These are phyloP conservation scores for Felis chaus DNA, from an alignment of 2,113 vertebrate species.

Conservation along the genomic window DNA sequence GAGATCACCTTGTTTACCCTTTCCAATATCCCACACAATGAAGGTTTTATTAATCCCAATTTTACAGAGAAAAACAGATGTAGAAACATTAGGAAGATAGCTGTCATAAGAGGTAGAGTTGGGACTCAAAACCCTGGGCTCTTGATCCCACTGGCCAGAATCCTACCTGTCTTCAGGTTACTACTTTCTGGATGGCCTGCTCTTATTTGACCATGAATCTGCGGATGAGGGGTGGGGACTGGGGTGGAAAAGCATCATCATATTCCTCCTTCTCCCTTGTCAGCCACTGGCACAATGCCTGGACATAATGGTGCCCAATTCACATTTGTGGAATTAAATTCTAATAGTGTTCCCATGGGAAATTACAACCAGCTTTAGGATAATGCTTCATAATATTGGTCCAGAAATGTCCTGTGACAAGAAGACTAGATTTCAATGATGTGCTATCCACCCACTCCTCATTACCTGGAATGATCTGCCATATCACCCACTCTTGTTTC, in stretches of 20 bases:
- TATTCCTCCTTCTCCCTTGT: not conserved
- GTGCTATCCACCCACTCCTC: not conserved
- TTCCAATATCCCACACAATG: not conserved
- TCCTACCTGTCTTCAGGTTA: not conserved
- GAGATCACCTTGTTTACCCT: not conserved
- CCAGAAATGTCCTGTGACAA: not conserved
- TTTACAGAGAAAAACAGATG: not conserved
- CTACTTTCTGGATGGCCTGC: not conserved
- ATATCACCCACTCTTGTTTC: not conserved
- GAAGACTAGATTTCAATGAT: not conserved
- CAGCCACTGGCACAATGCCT: not conserved
- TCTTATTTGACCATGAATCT: not conserved
- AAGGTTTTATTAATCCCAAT: not conserved
- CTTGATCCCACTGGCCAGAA: not conserved
- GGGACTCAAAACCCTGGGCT: not conserved
- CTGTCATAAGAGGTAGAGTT: not conserved
- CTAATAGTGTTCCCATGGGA: not conserved
- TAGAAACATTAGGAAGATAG: not conserved
- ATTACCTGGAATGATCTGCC: not conserved
- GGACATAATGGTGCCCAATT: not conserved
- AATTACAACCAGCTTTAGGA: slow-evolving; percentile 9
- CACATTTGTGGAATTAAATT: not conserved
- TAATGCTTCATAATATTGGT: not conserved
- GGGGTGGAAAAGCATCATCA: not conserved
- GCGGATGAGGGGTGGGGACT: too few relatives aligned